Evolutionary conservation across 2,888 invertebrate genomes (phyloP).

Genomic region (Gnatocerus cornutus): DNA sequence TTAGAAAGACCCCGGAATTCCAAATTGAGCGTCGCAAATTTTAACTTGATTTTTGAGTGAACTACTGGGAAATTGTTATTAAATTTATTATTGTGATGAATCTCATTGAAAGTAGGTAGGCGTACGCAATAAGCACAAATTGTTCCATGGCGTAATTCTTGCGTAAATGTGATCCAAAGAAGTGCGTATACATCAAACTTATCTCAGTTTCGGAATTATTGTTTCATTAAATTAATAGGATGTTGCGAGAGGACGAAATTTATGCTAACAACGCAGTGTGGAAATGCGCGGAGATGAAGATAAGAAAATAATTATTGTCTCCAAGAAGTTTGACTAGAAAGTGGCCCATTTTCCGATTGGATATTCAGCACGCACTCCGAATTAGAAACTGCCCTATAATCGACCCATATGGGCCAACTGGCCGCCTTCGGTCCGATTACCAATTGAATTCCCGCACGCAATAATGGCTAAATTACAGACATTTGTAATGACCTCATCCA

Average conservation of each 20-base stretch:
- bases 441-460: conserved; percentile 12
- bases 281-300: too few relatives aligned
- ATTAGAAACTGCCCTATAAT: conserved; percentile 17
- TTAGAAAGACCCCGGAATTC: conserved; percentile 2
- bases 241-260: background rate
- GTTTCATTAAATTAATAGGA: conserved; percentile 1
- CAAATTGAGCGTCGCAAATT: background rate
- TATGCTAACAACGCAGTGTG: too few relatives aligned
- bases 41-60: too few relatives aligned
- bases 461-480: conserved; percentile 19
- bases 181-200: conserved; percentile 4
- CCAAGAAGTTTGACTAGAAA: too few relatives aligned
- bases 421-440: background rate
- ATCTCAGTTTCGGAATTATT: background rate
- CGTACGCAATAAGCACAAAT: conserved; percentile 2
- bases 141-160: background rate
- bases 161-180: background rate
- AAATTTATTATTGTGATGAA: conserved; percentile 15
- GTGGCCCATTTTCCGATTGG: background rate
- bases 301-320: too few relatives aligned
- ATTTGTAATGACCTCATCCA: conserved; percentile 23
- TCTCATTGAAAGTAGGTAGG: conserved; percentile 6
- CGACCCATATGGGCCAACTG: conserved; percentile 1
- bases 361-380: background rate
- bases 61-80: background rate